These are phyloP conservation scores for Corynorhinus townsendii DNA, from an alignment of 2,113 vertebrate species.

Conservation along the genomic window DNA sequence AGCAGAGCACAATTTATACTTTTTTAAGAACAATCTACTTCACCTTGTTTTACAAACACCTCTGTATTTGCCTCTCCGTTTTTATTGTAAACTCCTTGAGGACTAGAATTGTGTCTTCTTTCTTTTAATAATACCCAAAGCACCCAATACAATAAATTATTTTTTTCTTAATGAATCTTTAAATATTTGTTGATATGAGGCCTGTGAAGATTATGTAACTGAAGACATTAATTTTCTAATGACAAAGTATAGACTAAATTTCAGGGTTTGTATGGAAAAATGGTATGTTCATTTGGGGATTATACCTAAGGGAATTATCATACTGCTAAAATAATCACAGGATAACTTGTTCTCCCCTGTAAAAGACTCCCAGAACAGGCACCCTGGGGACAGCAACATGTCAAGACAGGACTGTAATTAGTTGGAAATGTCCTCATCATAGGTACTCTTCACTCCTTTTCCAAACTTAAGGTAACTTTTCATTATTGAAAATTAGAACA, in stretches of 20 bases:
- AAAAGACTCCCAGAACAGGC: neutral
- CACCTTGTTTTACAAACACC: neutral
- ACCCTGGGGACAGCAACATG: neutral
- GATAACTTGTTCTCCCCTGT: neutral
- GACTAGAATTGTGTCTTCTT: neutral
- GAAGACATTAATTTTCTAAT: neutral
- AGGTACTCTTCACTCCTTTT: neutral
- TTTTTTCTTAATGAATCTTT: neutral
- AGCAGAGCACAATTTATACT: neutral
- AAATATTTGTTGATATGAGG: slow-evolving; percentile 7
- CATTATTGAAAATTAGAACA: neutral
- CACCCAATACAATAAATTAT: neutral
- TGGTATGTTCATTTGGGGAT: neutral
- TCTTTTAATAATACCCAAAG: neutral
- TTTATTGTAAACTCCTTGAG: neutral
- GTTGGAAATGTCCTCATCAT: neutral
- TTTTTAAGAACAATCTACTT: neutral
- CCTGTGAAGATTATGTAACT: neutral
- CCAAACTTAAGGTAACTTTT: neutral
- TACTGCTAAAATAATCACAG: neutral
- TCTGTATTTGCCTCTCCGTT: neutral
- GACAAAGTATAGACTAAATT: neutral
- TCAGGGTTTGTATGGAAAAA: neutral
- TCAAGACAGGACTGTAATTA: neutral
- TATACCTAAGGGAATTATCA: neutral